Evolutionary conservation across 2,797 vertebrate genomes (phyloP).

Genomic region (Rhinatrema bivittatum): DNA sequence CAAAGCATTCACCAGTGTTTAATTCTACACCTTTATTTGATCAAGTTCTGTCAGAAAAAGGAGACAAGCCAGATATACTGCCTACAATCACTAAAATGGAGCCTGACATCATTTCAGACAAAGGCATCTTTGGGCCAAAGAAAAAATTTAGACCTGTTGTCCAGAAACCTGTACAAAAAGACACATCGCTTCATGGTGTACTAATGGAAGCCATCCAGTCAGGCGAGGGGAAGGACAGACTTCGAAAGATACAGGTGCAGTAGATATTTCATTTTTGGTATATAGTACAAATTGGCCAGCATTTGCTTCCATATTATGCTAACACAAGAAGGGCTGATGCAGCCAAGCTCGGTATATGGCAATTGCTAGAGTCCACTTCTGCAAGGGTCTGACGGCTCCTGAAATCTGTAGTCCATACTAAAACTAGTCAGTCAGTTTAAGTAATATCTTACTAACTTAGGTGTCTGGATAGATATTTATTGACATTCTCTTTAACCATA

Average conservation of each 20-base stretch:
- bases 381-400: no score
- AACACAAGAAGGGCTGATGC: no score
- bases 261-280: neutral
- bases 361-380: no score
- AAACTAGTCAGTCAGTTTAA: no score
- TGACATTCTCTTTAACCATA: no score
- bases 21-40: neutral
- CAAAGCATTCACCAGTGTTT: neutral
- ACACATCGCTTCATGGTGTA: constrained; percentile 74
- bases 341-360: no score
- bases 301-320: no score
- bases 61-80: constrained; percentile 30
- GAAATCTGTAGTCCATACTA: no score
- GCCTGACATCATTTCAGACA: constrained; percentile 26
- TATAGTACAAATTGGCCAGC: no score
- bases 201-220: constrained; percentile 92
- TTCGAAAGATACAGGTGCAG: constrained; percentile 86
- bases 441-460: no score
- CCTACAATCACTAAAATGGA: constrained; percentile 18
- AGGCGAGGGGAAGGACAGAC: constrained; percentile 66
- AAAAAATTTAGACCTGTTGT: constrained; percentile 81
- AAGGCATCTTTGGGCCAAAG: constrained; percentile 79
- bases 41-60: constrained; percentile 8
- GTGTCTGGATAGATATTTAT: no score
- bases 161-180: constrained; percentile 70